These are phyloP conservation scores for Achatina immaculata DNA, from an alignment of 1,140 invertebrate species.

Conservation along the genomic window DNA sequence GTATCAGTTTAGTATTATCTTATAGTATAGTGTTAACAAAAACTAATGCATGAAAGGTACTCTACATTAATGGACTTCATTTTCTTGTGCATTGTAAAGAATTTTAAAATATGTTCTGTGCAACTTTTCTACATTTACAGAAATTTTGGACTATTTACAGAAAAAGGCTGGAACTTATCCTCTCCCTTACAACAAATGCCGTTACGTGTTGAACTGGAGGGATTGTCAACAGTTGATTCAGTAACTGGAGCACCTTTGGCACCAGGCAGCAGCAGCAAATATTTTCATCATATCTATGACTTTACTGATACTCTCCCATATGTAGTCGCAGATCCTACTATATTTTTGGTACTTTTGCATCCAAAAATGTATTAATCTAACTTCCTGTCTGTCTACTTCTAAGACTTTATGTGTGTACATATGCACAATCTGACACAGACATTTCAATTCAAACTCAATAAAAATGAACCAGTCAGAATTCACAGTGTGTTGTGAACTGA, in stretches of 20 bases:
- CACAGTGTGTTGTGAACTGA: too few relatives aligned
- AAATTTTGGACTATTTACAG: background rate
- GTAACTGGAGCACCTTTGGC: background rate
- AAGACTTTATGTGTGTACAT: background rate
- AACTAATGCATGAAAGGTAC: too few relatives aligned
- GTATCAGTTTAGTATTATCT: too few relatives aligned
- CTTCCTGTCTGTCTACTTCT: background rate
- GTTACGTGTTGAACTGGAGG: conserved; percentile 5
- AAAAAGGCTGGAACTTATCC: conserved; percentile 1
- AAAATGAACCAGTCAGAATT: too few relatives aligned
- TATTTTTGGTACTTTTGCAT: background rate
- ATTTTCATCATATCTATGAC: conserved; percentile 7
- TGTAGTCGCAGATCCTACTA: background rate
- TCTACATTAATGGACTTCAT: too few relatives aligned
- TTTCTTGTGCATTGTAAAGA: too few relatives aligned
- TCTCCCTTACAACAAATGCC: background rate
- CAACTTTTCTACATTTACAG: background rate
- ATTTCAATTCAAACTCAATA: too few relatives aligned
- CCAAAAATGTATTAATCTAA: background rate
- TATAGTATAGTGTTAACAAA: too few relatives aligned
- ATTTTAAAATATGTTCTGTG: too few relatives aligned
- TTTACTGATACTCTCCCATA: background rate
- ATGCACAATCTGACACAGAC: background rate
- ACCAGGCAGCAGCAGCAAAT: background rate
- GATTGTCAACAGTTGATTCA: background rate